A percentile compares a stretch with the other conserved stretches of the same genome.
Evolutionary conservation across 2,888 invertebrate species (phyloP).

Genomic region (Chrysolina haemoptera): DNA sequence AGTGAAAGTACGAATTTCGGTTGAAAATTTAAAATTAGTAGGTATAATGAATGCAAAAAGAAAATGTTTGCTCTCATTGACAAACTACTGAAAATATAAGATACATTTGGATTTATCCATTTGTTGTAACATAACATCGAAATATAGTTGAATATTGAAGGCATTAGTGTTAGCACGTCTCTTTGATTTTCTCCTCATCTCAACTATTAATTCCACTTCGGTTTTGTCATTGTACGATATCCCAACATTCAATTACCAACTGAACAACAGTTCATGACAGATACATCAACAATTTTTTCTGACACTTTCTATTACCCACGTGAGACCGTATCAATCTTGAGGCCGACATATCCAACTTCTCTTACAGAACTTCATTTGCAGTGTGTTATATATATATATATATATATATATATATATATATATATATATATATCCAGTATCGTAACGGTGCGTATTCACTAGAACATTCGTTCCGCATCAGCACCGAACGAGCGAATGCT

Average conservation of each 20-base stretch:
- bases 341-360: constrained; percentile 33
- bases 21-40: too few species aligned
- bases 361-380: constrained; percentile 34
- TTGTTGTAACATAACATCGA: too few species aligned
- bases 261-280: constrained; percentile 41
- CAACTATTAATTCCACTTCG: not conserved
- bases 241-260: constrained; percentile 34
- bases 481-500: too few species aligned
- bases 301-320: constrained; percentile 51
- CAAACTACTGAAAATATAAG: too few species aligned
- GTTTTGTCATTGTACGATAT: constrained; percentile 13
- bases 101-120: too few species aligned
- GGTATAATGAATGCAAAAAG: too few species aligned
- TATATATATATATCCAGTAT: not conserved
- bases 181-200: constrained; percentile 1
- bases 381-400: not conserved
- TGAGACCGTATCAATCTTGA: constrained; percentile 50
- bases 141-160: not conserved
- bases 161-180: not conserved
- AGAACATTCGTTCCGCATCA: too few species aligned
- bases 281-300: constrained; percentile 48
- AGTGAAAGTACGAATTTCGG: too few species aligned
- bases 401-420: not conserved
- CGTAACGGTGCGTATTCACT: too few species aligned
- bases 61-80: too few species aligned